phyloP scores from a whole-genome alignment of 2,113 vertebrate species.

The Nothoprocta pentlandii region DNA sequence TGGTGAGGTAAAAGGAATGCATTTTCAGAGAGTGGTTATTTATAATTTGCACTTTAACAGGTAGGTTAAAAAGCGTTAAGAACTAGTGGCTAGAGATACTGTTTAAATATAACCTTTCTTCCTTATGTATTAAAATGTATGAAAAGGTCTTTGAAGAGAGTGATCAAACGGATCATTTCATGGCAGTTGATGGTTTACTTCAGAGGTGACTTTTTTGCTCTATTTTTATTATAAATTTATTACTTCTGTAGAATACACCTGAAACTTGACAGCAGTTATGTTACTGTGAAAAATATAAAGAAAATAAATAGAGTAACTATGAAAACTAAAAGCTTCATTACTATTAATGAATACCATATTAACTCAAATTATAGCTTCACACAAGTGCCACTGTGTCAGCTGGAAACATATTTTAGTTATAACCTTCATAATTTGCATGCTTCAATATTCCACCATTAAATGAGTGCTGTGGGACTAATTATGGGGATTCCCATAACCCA shows the following conservation, averaged over 20 bases:
- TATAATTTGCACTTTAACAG: constrained; percentile 75
- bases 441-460: constrained; percentile 65
- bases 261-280: constrained; percentile 58
- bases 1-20: constrained; percentile 67
- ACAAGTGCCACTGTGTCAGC: constrained; percentile 71
- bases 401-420: constrained; percentile 71
- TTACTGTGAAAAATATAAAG: constrained; percentile 56
- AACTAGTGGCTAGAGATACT: constrained; percentile 67
- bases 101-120: constrained; percentile 76
- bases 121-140: constrained; percentile 74
- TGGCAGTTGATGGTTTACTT: constrained; percentile 44
- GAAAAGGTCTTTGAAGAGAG: constrained; percentile 74
- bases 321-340: constrained; percentile 65
- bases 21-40: constrained; percentile 68
- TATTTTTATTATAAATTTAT: constrained; percentile 67
- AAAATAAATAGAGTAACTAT: constrained; percentile 59
- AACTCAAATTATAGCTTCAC: constrained; percentile 72
- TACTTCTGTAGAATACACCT: constrained; percentile 51
- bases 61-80: constrained; percentile 76
- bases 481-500: constrained; percentile 64
- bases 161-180: constrained; percentile 78
- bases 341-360: constrained; percentile 71
- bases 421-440: constrained; percentile 74
- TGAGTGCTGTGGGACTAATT: constrained; percentile 74
- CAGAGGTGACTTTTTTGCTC: constrained; percentile 60